These are phyloP conservation scores for Pherbina coryleti DNA, from an alignment of 2,888 invertebrate species.

Conservation along the genomic window DNA sequence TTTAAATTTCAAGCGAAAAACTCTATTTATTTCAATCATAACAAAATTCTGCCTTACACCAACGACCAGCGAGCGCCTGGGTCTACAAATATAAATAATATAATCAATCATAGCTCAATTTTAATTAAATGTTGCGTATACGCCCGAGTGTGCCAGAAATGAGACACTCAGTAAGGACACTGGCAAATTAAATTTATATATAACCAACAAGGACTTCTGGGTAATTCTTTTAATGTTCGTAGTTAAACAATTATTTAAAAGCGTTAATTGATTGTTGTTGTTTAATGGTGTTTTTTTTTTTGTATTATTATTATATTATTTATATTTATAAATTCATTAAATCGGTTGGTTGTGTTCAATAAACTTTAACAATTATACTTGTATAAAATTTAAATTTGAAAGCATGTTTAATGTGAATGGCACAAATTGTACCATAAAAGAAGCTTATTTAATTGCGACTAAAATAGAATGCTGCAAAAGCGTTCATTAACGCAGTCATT, in stretches of 20 bases:
- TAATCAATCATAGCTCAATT: not conserved
- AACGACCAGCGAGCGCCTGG: too few species aligned
- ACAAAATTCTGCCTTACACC: too few species aligned
- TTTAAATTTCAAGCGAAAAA: too few species aligned
- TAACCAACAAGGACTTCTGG: not conserved
- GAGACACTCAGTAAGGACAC: not conserved
- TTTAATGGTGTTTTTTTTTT: not conserved
- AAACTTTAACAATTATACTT: too few species aligned
- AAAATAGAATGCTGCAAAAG: not conserved
- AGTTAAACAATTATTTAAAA: not conserved
- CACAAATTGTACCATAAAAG: not conserved
- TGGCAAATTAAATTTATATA: not conserved
- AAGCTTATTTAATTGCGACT: not conserved
- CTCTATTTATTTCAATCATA: too few species aligned
- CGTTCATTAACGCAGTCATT: not conserved
- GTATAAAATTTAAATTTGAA: too few species aligned
- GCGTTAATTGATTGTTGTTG: not conserved
- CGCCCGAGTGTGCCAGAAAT: not conserved
- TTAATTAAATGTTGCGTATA: constrained; percentile 10
- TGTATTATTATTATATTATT: too few species aligned
- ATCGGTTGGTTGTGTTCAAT: not conserved
- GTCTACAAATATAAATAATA: too few species aligned
- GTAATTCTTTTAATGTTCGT: not conserved
- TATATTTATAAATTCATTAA: not conserved
- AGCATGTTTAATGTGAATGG: too few species aligned